Conservation (phyloP, 2,888 invertebrate species). For the Athrips mouffetella region DNA sequence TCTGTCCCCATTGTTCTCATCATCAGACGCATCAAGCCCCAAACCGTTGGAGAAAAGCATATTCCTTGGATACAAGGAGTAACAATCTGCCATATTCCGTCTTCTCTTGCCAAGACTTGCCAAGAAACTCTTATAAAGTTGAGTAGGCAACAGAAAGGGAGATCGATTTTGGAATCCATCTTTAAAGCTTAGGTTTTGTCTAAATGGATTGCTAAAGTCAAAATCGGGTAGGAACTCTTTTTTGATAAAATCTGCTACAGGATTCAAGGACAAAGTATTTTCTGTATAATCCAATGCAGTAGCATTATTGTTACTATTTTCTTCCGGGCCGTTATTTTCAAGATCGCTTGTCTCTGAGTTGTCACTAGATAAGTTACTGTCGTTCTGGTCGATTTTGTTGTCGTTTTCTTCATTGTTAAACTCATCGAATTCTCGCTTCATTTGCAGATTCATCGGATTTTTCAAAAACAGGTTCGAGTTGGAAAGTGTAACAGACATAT, state of each 20-base stretch:
- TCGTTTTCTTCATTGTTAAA: slow-evolving; percentile 48
- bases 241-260: slow-evolving; percentile 71
- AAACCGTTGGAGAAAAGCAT: slow-evolving; percentile 75
- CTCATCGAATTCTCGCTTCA: slow-evolving; percentile 69
- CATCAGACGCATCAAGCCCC: slow-evolving; percentile 65
- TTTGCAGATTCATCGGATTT: slow-evolving; percentile 62
- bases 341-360: slow-evolving; percentile 67
- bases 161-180: slow-evolving; percentile 62
- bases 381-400: slow-evolving; percentile 55
- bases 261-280: slow-evolving; percentile 58
- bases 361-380: slow-evolving; percentile 62
- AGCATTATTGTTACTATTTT: slow-evolving; percentile 43
- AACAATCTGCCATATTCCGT: slow-evolving; percentile 66
- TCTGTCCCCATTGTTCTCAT: slow-evolving; percentile 61
- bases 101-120: slow-evolving; percentile 79
- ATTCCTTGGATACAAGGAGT: slow-evolving; percentile 72
- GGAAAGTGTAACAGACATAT: slow-evolving; percentile 67
- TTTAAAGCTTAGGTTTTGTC: slow-evolving; percentile 62
- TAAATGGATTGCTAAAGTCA: slow-evolving; percentile 64
- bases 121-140: slow-evolving; percentile 87
- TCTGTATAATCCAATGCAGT: slow-evolving; percentile 64
- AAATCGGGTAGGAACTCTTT: slow-evolving; percentile 73
- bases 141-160: slow-evolving; percentile 84
- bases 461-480: slow-evolving; percentile 62
- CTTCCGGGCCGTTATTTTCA: slow-evolving; percentile 60